phyloP scores from a whole-genome alignment of 2,888 invertebrate genomes.

The Abscondita cerata region DNA sequence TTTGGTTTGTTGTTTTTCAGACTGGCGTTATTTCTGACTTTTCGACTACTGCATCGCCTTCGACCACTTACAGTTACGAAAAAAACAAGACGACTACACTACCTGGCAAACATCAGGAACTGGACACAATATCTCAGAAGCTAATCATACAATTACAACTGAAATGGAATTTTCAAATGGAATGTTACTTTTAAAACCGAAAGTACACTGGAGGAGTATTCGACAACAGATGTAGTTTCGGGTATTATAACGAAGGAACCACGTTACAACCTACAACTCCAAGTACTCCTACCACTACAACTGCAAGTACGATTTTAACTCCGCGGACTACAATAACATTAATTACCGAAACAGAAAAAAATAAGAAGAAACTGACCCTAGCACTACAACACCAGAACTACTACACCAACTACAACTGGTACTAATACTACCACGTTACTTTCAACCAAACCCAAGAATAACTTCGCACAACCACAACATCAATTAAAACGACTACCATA shows the following conservation, averaged over 20 bases:
- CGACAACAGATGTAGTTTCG: slow-evolving; percentile 24
- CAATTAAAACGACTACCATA: slow-evolving; percentile 16
- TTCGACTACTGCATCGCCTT: slow-evolving; percentile 6
- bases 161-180: slow-evolving; percentile 15
- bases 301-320: slow-evolving; percentile 45
- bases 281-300: slow-evolving; percentile 43
- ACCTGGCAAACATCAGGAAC: not conserved
- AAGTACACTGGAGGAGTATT: not conserved
- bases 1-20: slow-evolving; percentile 76
- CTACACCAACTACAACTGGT: slow-evolving; percentile 20
- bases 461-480: slow-evolving; percentile 18
- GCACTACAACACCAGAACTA: slow-evolving; percentile 10
- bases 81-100: not conserved
- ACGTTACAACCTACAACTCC: slow-evolving; percentile 22
- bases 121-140: not conserved
- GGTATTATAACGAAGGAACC: slow-evolving; percentile 16
- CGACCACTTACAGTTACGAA: slow-evolving; percentile 14
- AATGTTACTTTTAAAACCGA: not conserved
- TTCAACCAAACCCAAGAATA: too few species aligned
- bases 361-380: not conserved
- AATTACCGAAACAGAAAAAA: slow-evolving; percentile 7
- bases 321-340: slow-evolving; percentile 13
- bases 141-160: slow-evolving; percentile 33
- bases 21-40: slow-evolving; percentile 48
- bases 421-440: slow-evolving; percentile 10